Percentiles rank a stretch among this genome's conserved stretches.
phyloP scores from a whole-genome alignment of 1,140 invertebrate species.

The Pseudoatta argentina region DNA sequence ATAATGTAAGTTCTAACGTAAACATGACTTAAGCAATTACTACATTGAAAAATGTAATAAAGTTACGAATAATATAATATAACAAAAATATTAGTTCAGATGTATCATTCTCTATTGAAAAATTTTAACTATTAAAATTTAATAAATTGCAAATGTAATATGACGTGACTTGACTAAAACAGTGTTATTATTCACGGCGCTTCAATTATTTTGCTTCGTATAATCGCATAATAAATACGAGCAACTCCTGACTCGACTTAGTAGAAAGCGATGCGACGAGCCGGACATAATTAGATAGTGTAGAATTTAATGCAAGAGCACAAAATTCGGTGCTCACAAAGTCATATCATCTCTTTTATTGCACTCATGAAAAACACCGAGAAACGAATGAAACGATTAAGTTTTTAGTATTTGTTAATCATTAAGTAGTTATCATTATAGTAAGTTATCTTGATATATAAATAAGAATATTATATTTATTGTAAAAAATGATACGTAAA shows the following conservation, averaged over 20 bases:
- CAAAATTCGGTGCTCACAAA: conserved; percentile 18
- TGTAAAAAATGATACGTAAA: not conserved
- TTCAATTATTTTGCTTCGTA: conserved; percentile 59
- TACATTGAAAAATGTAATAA: conserved; percentile 1
- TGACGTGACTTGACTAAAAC: not conserved
- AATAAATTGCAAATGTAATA: conserved; percentile 27
- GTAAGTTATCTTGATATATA: too few relatives aligned
- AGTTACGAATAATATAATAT: too few relatives aligned
- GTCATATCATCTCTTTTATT: conserved; percentile 1
- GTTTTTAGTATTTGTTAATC: not conserved
- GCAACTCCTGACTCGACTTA: conserved; percentile 41
- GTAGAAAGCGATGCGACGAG: conserved; percentile 50
- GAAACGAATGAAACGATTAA: conserved; percentile 13
- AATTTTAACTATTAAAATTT: conserved; percentile 19
- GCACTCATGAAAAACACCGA: not conserved
- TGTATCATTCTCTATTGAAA: not conserved
- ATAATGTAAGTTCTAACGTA: not conserved
- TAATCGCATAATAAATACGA: conserved; percentile 61
- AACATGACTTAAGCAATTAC: not conserved
- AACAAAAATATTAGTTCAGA: not conserved
- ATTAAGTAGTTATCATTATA: not conserved
- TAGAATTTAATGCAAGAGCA: conserved; percentile 35
- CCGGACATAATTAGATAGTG: conserved; percentile 48
- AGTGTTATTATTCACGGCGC: not conserved
- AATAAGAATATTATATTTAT: not conserved